phyloP scores from a whole-genome alignment of 2,888 invertebrate species.

The Sesia apiformis region DNA sequence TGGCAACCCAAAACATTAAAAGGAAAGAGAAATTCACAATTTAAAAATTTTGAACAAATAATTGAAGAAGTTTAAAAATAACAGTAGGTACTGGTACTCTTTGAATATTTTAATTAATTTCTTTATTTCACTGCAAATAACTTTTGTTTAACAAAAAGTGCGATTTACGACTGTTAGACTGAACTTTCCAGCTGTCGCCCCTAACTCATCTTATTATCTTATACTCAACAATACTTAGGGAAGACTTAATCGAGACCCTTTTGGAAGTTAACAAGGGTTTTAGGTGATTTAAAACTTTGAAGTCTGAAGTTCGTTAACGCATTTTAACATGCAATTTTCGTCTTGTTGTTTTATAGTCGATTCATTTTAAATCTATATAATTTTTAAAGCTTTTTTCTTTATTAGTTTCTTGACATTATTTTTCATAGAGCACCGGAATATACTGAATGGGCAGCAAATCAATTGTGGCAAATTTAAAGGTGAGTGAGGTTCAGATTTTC shows the following conservation, averaged over 20 bases:
- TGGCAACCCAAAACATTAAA: too few relatives aligned
- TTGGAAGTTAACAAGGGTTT: constrained; percentile 25
- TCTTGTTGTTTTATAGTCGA: too few relatives aligned
- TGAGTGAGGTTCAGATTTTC: too few relatives aligned
- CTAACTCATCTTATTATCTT: constrained; percentile 9
- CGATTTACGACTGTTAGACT: neutral
- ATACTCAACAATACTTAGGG: constrained; percentile 9
- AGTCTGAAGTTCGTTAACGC: constrained; percentile 20
- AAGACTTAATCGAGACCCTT: constrained; percentile 14
- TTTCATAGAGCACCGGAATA: too few relatives aligned
- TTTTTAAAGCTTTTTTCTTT: too few relatives aligned
- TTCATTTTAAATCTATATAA: too few relatives aligned
- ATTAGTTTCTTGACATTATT: too few relatives aligned
- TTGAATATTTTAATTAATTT: neutral
- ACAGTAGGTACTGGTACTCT: neutral
- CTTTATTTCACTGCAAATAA: neutral
- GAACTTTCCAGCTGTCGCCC: constrained; percentile 1
- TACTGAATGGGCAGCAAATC: too few relatives aligned
- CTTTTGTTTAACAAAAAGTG: neutral
- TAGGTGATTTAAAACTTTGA: constrained; percentile 24
- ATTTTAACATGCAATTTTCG: constrained; percentile 4
- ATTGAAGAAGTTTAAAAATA: too few relatives aligned
- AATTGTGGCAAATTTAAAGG: too few relatives aligned
- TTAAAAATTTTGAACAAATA: too few relatives aligned
- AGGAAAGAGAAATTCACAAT: too few relatives aligned